Evolutionary conservation across 1,140 invertebrate genomes (phyloP).

Genomic region (Tetragonula clypearis): DNA sequence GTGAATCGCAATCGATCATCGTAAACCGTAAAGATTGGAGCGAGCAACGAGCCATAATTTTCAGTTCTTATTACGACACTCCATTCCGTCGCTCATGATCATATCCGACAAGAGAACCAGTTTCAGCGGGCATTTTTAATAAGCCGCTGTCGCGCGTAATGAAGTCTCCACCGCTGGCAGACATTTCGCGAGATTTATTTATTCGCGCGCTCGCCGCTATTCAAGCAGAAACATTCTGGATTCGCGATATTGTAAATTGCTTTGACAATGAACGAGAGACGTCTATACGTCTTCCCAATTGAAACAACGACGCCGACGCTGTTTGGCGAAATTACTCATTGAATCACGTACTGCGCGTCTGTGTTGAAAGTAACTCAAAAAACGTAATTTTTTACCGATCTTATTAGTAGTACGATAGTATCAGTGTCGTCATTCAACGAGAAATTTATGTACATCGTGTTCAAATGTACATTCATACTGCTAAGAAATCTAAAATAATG

Average conservation of each 20-base stretch:
- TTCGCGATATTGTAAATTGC: not conserved
- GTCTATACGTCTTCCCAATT: not conserved
- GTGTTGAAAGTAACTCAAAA: too few species aligned
- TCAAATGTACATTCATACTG: too few species aligned
- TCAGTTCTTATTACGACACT: not conserved
- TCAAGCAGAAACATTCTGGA: not conserved
- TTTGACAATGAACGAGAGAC: not conserved
- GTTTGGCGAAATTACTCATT: too few species aligned
- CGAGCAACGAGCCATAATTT: not conserved
- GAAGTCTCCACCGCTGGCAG: not conserved
- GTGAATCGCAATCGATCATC: not conserved
- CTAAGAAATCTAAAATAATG: too few species aligned
- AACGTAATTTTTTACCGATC: too few species aligned
- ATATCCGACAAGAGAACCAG: not conserved
- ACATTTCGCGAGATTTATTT: not conserved
- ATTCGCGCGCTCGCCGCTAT: not conserved
- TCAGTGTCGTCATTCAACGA: too few species aligned
- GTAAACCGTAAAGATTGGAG: not conserved
- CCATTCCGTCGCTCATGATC: not conserved
- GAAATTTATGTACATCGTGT: too few species aligned
- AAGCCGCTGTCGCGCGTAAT: not conserved
- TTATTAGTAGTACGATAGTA: too few species aligned
- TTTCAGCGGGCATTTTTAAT: not conserved
- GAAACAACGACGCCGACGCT: not conserved
- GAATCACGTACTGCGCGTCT: not conserved